Evolutionary conservation across 1,140 invertebrate species (phyloP), one percentile per base, ranked within the genome.

Genomic region (Diorhabda sublineata): DNA sequence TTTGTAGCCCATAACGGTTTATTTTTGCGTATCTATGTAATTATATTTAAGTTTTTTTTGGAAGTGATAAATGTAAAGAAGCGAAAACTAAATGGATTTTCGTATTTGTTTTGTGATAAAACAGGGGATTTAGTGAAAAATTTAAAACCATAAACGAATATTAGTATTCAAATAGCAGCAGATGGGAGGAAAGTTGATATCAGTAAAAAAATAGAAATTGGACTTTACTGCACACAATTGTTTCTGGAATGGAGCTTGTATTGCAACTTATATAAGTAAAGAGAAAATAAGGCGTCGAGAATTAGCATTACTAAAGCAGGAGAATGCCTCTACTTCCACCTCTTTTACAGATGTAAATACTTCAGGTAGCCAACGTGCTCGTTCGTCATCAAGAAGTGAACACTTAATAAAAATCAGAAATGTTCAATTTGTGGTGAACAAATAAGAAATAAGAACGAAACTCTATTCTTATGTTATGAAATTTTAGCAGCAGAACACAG

Each of bases 171-270:
- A 67, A 67, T 3, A 66, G 62, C 69, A 60, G 64, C 60, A 61
- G 69, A 70, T 61, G 3, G 64, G 44, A 66, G 69, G 67, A 70
- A 70, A 62, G 9, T 67, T 63, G 64, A 70, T 6, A 58, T 69
- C 42, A 69, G 45, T 63, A 42, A 69, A 26, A 69, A 64, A 58
- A 45, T 69, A 44, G n/a, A 59, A 43, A 67, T 42, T 44, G 7
- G 57, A 52, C 7, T 52, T 26, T 26, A 26, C 26, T 26, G 26
- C 26, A 26, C 26, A 26, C 26, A 26, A 26, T 26, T 26, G 26
- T 70, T 52, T 52, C n/a, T 66, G 64, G 64, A 64, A 70, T 67
- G 44, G 64, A 70, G 45, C 43, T 66, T 70, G 69, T 67, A 67
- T 58, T 6, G 58, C 64, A 43, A 70, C 58, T 62, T 70, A 67